Evolutionary conservation across 2,113 vertebrate species (phyloP), one percentile per base, ranked within the genome.

Genomic region (Aegithalos caudatus): DNA sequence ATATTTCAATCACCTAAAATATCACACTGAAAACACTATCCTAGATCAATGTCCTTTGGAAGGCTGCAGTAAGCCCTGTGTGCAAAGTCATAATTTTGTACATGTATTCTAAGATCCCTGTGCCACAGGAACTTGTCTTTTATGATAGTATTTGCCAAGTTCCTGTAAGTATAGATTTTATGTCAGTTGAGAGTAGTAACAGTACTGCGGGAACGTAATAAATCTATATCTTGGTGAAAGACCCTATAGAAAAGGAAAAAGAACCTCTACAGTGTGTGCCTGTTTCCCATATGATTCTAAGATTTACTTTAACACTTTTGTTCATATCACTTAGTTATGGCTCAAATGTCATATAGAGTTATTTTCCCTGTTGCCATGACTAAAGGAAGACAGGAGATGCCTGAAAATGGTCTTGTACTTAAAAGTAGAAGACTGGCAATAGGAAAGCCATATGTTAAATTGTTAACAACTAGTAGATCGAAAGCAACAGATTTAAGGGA

Each of bases 1-100:
- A 97, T 97, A 97, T 97, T 98, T 97, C 86, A 97, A 37, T 96
- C 77, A 94, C 61, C 58, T 95, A 87, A 97, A 97, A 94, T 88
- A 93, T 56, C 77, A 91, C 72, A 92, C 77, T 94, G 89, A 95
- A 97, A 97, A 65, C 23, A 85, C 56, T 23, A 37, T 79, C 76
- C 58, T 70, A 86, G 76, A 97, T 97, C 95, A 45, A 95, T 96
- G 86, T 74, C 56, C 85, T 84, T 74, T 94, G 70, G 95, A 97
- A 96, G 73, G 65, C 80, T 87, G 67, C 44, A 92, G 62, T n/a
- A 96, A 90, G 31, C 35, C 45, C 33, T 97, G 95, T 95, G 77
- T 88, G 85, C 86, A 76, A 94, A 97, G 51, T 78, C 62, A 84
- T 97, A 71, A 92, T 91, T 97, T 97, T 71, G 82, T 86, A 81